Percentiles rank a stretch among this genome's conserved stretches.
phyloP scores from a whole-genome alignment of 2,113 vertebrate species.

The Monopterus albus region DNA sequence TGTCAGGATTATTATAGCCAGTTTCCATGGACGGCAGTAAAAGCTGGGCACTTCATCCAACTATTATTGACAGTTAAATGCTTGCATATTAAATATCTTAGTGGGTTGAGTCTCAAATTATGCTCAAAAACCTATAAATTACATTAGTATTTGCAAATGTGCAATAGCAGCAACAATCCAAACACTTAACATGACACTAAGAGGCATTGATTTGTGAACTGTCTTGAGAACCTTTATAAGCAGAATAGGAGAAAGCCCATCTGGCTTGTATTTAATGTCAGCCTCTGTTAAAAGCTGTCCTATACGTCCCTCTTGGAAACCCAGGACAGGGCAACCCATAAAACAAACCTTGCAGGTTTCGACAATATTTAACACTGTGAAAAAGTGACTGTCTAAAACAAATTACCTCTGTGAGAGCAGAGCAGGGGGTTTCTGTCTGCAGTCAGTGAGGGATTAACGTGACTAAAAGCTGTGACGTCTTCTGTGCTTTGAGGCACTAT shows the following conservation, averaged over 20 bases:
- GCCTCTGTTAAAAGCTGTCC: slow-evolving; percentile 77
- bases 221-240: slow-evolving; percentile 81
- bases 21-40: slow-evolving; percentile 71
- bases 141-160: slow-evolving; percentile 82
- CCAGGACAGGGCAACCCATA: slow-evolving; percentile 66
- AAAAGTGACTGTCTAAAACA: slow-evolving; percentile 77
- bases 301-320: slow-evolving; percentile 74
- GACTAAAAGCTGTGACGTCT: slow-evolving; percentile 66
- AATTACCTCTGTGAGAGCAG: slow-evolving; percentile 62
- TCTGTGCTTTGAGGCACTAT: slow-evolving; percentile 69
- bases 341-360: slow-evolving; percentile 71
- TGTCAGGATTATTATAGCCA: slow-evolving; percentile 51
- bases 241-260: slow-evolving; percentile 82
- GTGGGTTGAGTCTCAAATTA: slow-evolving; percentile 70
- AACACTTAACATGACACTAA: slow-evolving; percentile 81
- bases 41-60: slow-evolving; percentile 69
- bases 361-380: slow-evolving; percentile 74
- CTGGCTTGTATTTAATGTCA: slow-evolving; percentile 82
- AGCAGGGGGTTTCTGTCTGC: slow-evolving; percentile 49
- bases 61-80: slow-evolving; percentile 69
- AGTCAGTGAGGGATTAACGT: slow-evolving; percentile 66
- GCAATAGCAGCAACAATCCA: slow-evolving; percentile 84
- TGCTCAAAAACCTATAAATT: slow-evolving; percentile 76
- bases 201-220: slow-evolving; percentile 84
- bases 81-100: slow-evolving; percentile 67